These are phyloP conservation scores for Beaufortia kweichowensis DNA, from an alignment of 2,113 vertebrate genomes.

Conservation along the genomic window DNA sequence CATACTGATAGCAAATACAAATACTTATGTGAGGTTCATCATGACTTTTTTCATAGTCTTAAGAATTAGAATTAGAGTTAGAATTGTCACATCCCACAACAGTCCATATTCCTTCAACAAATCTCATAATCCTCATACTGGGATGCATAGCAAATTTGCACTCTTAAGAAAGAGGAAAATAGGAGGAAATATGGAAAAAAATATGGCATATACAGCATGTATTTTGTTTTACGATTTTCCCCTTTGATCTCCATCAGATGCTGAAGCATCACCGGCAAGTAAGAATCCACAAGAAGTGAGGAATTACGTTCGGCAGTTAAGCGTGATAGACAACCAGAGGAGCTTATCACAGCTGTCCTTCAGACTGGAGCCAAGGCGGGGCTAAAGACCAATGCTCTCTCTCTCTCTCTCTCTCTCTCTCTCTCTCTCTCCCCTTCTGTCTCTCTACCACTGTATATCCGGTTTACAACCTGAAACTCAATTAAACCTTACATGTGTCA, in stretches of 20 bases:
- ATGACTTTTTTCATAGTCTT: no score
- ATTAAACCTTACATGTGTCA: background rate
- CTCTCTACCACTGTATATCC: constrained; percentile 48
- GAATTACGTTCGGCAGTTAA: constrained; percentile 93
- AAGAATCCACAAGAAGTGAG: constrained; percentile 97
- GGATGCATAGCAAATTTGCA: no score
- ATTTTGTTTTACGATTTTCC: background rate
- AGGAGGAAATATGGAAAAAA: no score
- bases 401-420: constrained; percentile 40
- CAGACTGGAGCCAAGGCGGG: constrained; percentile 89
- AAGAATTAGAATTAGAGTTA: no score
- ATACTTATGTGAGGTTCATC: no score
- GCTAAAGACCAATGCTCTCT: constrained; percentile 69
- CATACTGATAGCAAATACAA: no score
- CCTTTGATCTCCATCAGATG: constrained; percentile 75
- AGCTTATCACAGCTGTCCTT: constrained; percentile 96
- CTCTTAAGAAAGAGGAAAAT: no score
- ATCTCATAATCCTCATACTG: no score
- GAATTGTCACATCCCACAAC: no score
- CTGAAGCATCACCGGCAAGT: constrained; percentile 87
- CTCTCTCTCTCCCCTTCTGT: constrained; percentile 60
- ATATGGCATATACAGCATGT: no score
- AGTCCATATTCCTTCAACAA: no score
- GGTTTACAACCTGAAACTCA: constrained; percentile 23
- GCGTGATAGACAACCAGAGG: constrained; percentile 98